Evolutionary conservation across 2,113 vertebrate species (phyloP).

Genomic region (Proteles cristata): DNA sequence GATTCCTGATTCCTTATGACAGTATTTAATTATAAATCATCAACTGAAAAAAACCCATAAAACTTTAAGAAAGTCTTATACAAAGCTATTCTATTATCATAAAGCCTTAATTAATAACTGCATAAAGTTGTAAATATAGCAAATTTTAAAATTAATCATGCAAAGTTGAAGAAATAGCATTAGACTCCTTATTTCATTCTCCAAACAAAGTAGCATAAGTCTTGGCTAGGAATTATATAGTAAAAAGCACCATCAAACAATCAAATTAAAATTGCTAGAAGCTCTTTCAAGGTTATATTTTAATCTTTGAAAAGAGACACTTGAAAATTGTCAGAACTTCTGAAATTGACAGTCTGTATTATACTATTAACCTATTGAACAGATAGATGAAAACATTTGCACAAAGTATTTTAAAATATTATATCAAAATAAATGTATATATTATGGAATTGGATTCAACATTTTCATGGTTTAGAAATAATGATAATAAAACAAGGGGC

Average conservation of each 20-base stretch:
- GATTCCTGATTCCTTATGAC: slow-evolving; percentile 2
- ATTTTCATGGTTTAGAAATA: slow-evolving; percentile 23
- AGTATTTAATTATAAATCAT: background rate
- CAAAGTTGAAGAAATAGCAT: background rate
- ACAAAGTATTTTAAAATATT: background rate
- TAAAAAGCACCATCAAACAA: slow-evolving; percentile 31
- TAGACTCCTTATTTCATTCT: background rate
- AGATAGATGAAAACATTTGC: background rate
- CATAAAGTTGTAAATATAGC: background rate
- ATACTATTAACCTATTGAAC: slow-evolving; percentile 8
- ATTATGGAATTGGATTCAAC: background rate
- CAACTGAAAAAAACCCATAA: slow-evolving; percentile 5
- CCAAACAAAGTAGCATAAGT: background rate
- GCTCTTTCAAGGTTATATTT: background rate
- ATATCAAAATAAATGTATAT: background rate
- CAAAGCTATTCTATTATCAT: background rate
- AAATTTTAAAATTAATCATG: slow-evolving; percentile 28
- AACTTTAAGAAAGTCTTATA: background rate
- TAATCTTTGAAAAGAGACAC: background rate
- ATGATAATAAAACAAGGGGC: background rate
- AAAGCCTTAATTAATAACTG: slow-evolving; percentile 24
- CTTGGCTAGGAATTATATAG: background rate
- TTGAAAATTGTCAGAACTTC: slow-evolving; percentile 12
- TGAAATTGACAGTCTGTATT: slow-evolving; percentile 20
- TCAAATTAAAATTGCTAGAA: slow-evolving; percentile 36